Base-by-base conservation (phyloP, 2,888 invertebrate species). In the Acanthopleura granulata region DNA sequence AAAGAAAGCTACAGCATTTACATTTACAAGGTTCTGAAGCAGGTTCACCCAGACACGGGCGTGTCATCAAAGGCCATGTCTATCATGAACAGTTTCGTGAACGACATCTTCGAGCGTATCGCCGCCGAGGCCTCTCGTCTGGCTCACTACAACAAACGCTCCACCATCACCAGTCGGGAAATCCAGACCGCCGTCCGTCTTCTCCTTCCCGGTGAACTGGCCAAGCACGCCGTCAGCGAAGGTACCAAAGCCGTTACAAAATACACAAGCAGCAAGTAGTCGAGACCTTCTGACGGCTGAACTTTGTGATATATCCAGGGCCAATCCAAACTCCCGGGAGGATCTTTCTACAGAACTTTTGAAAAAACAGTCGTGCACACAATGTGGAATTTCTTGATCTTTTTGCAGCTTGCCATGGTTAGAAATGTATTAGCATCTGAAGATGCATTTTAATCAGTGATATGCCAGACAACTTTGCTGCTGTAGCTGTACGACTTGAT, bases 111-210 rank as follows among this genome's bases (percentile, higher is more conserved):
- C 74, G 88, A 88, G 76, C 76, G 87, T 71, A 84, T 87, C 71
- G 87, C 87, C 49, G 80, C 84, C 25, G 87, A 87, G 78, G 80
- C 87, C 27, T 81, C 82, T 51, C 77, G 84, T 27, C 82, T 89
- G 15, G 83, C 86, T 12, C 82, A 85, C 71, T 84, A 86, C 80
- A 88, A 86, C 78, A 80, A 79, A 69, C 72, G 81, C n/a, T 77
- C 80, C 49, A 84, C 84, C 75, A 92, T 95, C 85, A 93, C 93
- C 0, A 93, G 93, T 78, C 91, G 93, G 74, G 95, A 95, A 81
- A 93, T 40, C 40, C 40, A 40, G 40, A 40, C 40, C 9, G 40
- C 40, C 40, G 40, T 40, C 40, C 40, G 40, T 40, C 40, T 40
- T 40, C 40, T 40, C 40, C 40, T 40, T 3, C 40, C 40, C 9